These are phyloP conservation scores for Norana najaformis DNA, from an alignment of 2,888 invertebrate genomes.

Conservation along the genomic window DNA sequence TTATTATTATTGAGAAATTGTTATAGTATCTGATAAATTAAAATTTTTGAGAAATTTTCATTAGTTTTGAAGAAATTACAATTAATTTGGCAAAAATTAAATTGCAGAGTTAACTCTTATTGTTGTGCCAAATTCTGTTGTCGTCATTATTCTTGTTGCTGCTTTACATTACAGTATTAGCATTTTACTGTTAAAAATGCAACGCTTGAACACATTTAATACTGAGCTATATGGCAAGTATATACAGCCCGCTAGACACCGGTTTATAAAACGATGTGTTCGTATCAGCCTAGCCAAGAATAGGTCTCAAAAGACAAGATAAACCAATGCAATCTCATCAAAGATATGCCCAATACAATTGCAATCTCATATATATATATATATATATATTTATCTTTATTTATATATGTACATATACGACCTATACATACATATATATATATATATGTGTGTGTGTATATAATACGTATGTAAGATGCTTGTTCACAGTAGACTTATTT, in stretches of 20 bases:
- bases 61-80: too few species aligned
- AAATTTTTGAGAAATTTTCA: too few species aligned
- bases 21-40: too few species aligned
- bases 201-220: not conserved
- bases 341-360: not conserved
- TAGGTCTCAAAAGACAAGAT: constrained; percentile 13
- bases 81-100: too few species aligned
- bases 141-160: not conserved
- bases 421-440: too few species aligned
- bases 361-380: not conserved
- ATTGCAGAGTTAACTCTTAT: too few species aligned
- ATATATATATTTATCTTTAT: not conserved
- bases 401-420: not conserved
- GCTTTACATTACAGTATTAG: not conserved
- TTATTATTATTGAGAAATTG: too few species aligned
- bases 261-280: not conserved
- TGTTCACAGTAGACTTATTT: constrained; percentile 1
- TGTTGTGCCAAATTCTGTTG: too few species aligned
- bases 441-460: not conserved
- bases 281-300: not conserved
- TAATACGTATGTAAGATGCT: not conserved
- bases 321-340: constrained; percentile 13
- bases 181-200: not conserved
- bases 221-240: not conserved
- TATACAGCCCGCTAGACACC: not conserved